Evolutionary conservation across 2,888 invertebrate genomes (phyloP).

Genomic region (Alviniconcha strummeri): DNA sequence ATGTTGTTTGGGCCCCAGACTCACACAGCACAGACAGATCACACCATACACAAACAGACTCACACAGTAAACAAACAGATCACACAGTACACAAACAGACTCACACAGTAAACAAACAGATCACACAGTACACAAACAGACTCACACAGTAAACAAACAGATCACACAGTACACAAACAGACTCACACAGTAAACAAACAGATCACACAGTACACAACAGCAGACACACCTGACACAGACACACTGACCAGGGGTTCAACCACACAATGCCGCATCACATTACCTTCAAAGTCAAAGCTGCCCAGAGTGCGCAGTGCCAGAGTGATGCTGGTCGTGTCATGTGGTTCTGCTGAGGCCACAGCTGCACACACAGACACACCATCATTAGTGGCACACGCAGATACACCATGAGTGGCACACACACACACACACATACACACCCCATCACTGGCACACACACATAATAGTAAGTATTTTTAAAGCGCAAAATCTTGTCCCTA

Average conservation of each 20-base stretch:
- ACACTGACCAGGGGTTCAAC: too few species aligned
- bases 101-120: too few species aligned
- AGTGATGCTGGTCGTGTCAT: conserved; percentile 88
- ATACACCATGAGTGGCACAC: neutral
- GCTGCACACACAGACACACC: conserved; percentile 41
- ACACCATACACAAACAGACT: too few species aligned
- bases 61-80: too few species aligned
- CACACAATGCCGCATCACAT: neutral
- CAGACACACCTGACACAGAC: too few species aligned
- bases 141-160: too few species aligned
- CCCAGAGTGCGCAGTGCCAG: conserved; percentile 94
- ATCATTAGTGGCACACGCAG: neutral
- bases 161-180: neutral
- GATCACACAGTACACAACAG: neutral
- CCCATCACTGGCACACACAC: neutral
- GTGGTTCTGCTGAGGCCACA: conserved; percentile 54
- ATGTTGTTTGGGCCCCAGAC: too few species aligned
- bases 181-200: neutral
- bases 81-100: too few species aligned
- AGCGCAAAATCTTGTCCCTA: too few species aligned
- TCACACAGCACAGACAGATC: too few species aligned
- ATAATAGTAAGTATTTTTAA: too few species aligned
- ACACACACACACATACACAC: neutral
- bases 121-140: too few species aligned
- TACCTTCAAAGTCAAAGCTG: conserved; percentile 88